Conservation (phyloP, 2,797 vertebrate genomes). For the Rachycentron canadum region DNA sequence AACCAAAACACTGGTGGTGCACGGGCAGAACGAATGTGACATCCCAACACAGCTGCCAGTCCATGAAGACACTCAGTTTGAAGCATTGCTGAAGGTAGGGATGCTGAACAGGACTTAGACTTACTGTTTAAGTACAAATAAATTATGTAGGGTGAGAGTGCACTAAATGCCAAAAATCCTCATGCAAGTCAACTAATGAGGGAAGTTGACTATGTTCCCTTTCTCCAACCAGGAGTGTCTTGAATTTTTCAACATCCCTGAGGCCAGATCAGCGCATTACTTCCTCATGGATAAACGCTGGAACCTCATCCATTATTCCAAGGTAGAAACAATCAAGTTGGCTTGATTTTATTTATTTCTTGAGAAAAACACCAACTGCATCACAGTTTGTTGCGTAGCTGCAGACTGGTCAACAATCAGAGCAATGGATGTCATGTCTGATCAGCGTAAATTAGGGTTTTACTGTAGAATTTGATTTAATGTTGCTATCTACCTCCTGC, state of each 20-base stretch:
- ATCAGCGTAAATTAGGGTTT: too few relatives aligned
- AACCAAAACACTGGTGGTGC: conserved; percentile 98
- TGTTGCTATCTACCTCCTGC: conserved; percentile 21
- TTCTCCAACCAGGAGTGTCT: conserved; percentile 90
- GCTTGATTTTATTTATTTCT: background rate
- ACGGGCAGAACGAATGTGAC: conserved; percentile 99
- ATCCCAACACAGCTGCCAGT: conserved; percentile 99
- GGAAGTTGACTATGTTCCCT: background rate
- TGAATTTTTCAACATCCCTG: conserved; percentile 99
- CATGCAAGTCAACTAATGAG: background rate
- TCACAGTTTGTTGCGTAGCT: too few relatives aligned
- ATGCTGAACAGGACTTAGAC: background rate
- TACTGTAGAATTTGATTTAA: background rate
- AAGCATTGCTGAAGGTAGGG: conserved; percentile 95
- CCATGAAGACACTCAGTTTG: conserved; percentile 99
- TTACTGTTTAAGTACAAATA: background rate
- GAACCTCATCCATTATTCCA: conserved; percentile 99
- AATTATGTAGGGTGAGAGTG: background rate
- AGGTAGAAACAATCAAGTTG: conserved; percentile 79
- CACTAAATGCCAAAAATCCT: background rate
- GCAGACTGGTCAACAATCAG: too few relatives aligned
- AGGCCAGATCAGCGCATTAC: conserved; percentile 95
- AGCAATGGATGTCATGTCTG: too few relatives aligned
- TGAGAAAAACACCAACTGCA: too few relatives aligned
- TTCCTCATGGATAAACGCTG: conserved; percentile 99